A percentile compares a stretch with the other conserved stretches of the same genome.
These are phyloP conservation scores for Rhincodon typus DNA, from an alignment of 2,797 vertebrate species.

Conservation along the genomic window DNA sequence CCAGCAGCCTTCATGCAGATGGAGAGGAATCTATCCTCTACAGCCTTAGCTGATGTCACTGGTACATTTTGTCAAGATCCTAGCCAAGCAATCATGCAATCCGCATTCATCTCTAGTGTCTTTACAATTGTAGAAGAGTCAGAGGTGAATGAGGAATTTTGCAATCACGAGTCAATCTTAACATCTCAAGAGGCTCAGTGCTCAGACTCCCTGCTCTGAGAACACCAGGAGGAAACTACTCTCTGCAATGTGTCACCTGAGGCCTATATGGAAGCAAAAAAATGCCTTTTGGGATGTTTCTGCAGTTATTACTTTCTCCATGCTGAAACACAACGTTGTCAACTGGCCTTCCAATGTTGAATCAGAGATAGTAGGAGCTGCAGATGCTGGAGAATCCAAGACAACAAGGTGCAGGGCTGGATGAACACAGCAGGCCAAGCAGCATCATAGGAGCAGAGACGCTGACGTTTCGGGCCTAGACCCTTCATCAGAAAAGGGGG, in stretches of 20 bases:
- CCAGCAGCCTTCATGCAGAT: background rate
- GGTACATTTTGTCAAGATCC: background rate
- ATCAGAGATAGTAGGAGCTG: too few relatives aligned
- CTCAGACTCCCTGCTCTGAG: background rate
- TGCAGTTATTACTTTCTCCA: background rate
- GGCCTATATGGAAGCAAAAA: background rate
- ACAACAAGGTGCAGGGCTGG: too few relatives aligned
- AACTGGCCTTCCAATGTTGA: background rate
- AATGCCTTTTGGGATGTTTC: background rate
- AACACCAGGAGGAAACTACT: background rate
- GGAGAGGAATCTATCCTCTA: background rate
- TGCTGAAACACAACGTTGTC: background rate
- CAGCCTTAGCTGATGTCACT: background rate
- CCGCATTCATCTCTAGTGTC: background rate
- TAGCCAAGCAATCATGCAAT: background rate
- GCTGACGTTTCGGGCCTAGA: too few relatives aligned
- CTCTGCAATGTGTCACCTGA: background rate
- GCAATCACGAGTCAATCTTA: too few relatives aligned
- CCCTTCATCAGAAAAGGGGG: too few relatives aligned
- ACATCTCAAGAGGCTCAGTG: background rate
- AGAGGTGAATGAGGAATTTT: background rate
- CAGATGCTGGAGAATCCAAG: too few relatives aligned
- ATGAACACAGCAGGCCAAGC: too few relatives aligned
- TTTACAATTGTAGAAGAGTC: background rate
- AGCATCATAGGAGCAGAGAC: too few relatives aligned